Percentiles rank a stretch among this genome's conserved stretches.
Conservation (phyloP, 2,888 invertebrate species). For the Therioaphis trifolii region DNA sequence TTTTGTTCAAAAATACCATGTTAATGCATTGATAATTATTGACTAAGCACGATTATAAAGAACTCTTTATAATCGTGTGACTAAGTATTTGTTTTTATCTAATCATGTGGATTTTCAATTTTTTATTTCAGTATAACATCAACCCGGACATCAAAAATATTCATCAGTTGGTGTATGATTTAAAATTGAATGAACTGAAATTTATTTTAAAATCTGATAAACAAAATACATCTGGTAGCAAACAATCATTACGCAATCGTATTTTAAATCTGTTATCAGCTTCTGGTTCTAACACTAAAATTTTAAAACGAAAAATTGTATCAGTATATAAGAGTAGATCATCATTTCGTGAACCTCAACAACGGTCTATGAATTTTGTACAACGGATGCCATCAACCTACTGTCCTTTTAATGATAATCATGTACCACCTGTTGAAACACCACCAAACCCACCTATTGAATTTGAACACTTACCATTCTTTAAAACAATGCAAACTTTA, state of each 20-base stretch:
- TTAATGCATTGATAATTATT: too few relatives aligned
- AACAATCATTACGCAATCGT: conserved; percentile 45
- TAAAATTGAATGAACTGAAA: conserved; percentile 30
- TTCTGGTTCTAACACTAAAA: conserved; percentile 3
- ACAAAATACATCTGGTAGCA: conserved; percentile 37
- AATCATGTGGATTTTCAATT: too few relatives aligned
- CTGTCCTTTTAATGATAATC: not conserved
- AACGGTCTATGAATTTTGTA: not conserved
- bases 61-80: too few relatives aligned
- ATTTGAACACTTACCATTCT: conserved; percentile 50
- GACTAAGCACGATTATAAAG: too few relatives aligned
- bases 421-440: not conserved
- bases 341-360: not conserved
- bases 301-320: conserved; percentile 39
- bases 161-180: conserved; percentile 49
- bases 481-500: conserved; percentile 12
- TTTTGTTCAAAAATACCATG: too few relatives aligned
- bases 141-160: too few relatives aligned
- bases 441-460: not conserved
- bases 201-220: conserved; percentile 40
- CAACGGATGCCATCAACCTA: too few relatives aligned
- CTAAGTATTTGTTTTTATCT: too few relatives aligned
- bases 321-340: conserved; percentile 32
- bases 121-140: too few relatives aligned
- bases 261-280: conserved; percentile 21